phyloP scores from a whole-genome alignment of 2,888 invertebrate species.

The Drosophila quinaria region DNA sequence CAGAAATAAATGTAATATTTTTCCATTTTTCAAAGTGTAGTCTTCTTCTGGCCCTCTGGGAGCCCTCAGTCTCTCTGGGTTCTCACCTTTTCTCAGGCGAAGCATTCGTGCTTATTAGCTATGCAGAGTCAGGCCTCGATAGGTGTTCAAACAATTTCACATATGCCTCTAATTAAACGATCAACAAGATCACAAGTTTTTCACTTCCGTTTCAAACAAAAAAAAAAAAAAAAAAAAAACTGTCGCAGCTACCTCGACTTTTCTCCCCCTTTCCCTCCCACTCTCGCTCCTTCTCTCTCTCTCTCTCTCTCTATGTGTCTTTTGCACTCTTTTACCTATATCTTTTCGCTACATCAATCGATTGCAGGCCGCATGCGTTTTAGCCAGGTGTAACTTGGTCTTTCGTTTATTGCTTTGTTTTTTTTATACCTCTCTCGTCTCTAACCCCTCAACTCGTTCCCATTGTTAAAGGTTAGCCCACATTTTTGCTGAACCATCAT shows the following conservation, averaged over 20 bases:
- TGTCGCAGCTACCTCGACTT: slow-evolving; percentile 3
- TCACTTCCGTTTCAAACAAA: slow-evolving; percentile 66
- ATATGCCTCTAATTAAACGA: slow-evolving; percentile 84
- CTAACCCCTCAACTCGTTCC: slow-evolving; percentile 69
- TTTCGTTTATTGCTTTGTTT: slow-evolving; percentile 41
- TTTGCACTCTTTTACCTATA: background rate
- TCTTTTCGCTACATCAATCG: slow-evolving; percentile 44
- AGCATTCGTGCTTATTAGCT: slow-evolving; percentile 67
- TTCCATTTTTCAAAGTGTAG: background rate
- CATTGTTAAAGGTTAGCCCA: slow-evolving; percentile 50
- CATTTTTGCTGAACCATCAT: slow-evolving; percentile 49
- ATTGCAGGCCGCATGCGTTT: slow-evolving; percentile 15
- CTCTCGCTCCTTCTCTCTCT: no score
- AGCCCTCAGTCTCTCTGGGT: background rate
- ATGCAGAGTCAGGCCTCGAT: slow-evolving; percentile 65
- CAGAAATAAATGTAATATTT: no score
- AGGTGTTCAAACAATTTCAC: slow-evolving; percentile 85
- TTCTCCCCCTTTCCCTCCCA: background rate
- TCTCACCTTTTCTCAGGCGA: background rate
- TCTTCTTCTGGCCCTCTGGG: background rate
- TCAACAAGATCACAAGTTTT: slow-evolving; percentile 82
- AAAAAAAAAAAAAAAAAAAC: background rate
- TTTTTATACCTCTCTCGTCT: slow-evolving; percentile 12
- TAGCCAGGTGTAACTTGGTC: slow-evolving; percentile 53
- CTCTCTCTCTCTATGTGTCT: background rate